phyloP scores from a whole-genome alignment of 2,797 vertebrate genomes.

The Pogoniulus pusillus region DNA sequence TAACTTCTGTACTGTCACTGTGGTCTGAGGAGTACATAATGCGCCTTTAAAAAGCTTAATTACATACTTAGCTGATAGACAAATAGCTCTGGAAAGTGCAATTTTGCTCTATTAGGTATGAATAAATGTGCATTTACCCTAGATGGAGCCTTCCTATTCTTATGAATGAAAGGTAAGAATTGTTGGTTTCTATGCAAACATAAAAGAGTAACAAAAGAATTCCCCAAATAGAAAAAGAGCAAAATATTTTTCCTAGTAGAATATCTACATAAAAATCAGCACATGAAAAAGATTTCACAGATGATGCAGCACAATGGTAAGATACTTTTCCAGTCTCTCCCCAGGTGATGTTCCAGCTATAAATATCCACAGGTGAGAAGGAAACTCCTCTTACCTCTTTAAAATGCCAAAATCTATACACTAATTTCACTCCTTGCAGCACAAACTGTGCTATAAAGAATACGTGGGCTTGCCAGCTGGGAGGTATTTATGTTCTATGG shows the following conservation, averaged over 20 bases:
- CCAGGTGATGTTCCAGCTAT: neutral
- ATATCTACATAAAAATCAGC: neutral
- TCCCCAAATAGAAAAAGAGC: neutral
- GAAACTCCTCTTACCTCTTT: neutral
- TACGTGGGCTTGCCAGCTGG: neutral
- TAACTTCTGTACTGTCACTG: conserved; percentile 38
- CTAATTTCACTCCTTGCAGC: neutral
- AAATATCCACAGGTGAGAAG: neutral
- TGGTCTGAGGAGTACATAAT: conserved; percentile 23
- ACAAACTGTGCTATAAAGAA: neutral
- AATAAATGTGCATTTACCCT: conserved; percentile 48
- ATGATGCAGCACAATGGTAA: neutral
- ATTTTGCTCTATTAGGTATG: conserved; percentile 30
- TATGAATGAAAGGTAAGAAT: neutral
- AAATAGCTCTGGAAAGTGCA: conserved; percentile 23
- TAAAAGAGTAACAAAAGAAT: neutral
- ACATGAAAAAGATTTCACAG: neutral
- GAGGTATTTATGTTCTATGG: neutral
- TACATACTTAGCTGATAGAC: conserved; percentile 39
- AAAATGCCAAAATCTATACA: neutral
- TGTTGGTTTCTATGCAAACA: neutral
- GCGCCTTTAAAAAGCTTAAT: conserved; percentile 44
- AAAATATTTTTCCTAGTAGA: neutral
- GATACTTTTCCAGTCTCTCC: neutral
- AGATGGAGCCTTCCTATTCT: neutral